Evolutionary conservation across 2,888 invertebrate species (phyloP).

Genomic region (Lasioglossum marginatum): DNA sequence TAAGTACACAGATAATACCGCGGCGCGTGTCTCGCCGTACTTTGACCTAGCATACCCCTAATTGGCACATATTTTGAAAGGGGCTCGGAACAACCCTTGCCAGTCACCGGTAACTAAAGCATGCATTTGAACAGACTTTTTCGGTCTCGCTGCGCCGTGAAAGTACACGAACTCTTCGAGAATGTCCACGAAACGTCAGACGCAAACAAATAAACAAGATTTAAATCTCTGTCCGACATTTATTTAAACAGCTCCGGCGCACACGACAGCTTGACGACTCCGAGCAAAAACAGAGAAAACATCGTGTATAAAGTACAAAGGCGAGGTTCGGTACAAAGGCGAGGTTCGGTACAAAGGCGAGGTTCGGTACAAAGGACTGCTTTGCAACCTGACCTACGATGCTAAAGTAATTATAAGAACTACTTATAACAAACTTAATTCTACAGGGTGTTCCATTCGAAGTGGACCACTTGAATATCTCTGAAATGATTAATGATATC

Average conservation of each 20-base stretch:
- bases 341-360: neutral
- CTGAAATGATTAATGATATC: too few relatives aligned
- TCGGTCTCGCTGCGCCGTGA: neutral
- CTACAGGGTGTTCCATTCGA: neutral
- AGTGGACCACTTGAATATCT: too few relatives aligned
- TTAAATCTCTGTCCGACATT: neutral
- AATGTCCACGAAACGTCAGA: neutral
- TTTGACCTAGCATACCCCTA: slow-evolving; percentile 34
- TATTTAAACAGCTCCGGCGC: neutral
- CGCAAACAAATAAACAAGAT: neutral
- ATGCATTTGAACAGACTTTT: neutral
- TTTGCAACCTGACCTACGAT: neutral
- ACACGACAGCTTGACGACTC: neutral
- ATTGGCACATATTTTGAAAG: slow-evolving; percentile 48
- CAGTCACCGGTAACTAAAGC: slow-evolving; percentile 33
- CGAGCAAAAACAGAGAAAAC: neutral
- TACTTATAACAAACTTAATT: neutral
- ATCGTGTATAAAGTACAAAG: neutral
- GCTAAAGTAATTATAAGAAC: neutral
- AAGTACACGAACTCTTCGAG: neutral
- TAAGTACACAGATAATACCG: slow-evolving; percentile 46
- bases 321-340: neutral
- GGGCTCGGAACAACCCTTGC: slow-evolving; percentile 3
- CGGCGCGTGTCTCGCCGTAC: slow-evolving; percentile 37
- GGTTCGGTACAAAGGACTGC: neutral